Conservation (phyloP, 2,888 invertebrate species). For the Barypeithes pellucidus region DNA sequence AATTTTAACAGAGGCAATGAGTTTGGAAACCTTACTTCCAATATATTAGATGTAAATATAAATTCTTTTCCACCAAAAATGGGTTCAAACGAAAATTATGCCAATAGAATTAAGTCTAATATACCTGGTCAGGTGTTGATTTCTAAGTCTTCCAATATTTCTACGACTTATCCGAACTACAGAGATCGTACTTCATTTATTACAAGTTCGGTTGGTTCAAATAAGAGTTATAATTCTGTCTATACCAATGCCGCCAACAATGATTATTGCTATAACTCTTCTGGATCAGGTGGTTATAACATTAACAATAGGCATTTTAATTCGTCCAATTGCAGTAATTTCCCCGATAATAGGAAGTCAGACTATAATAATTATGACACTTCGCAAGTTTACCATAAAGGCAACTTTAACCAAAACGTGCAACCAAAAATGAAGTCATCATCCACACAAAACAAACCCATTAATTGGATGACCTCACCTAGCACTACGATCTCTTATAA, state of each 20-base stretch:
- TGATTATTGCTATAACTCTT: constrained; percentile 62
- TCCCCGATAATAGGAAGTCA: constrained; percentile 58
- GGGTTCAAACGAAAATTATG: constrained; percentile 24
- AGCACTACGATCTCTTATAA: constrained; percentile 67
- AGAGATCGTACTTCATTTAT: constrained; percentile 27
- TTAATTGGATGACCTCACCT: constrained; percentile 78
- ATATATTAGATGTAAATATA: constrained; percentile 26
- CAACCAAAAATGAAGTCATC: constrained; percentile 23
- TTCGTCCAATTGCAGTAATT: constrained; percentile 64
- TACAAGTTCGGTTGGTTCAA: constrained; percentile 54
- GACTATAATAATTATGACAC: constrained; percentile 55
- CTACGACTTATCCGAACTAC: constrained; percentile 32
- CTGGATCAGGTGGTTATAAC: constrained; percentile 53
- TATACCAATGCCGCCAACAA: constrained; percentile 65
- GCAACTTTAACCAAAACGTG: constrained; percentile 34
- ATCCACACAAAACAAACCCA: constrained; percentile 69
- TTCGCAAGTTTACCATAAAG: constrained; percentile 46
- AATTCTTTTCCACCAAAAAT: constrained; percentile 28
- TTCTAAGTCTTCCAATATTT: constrained; percentile 26
- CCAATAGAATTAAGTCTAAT: constrained; percentile 27
- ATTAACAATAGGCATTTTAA: constrained; percentile 21
- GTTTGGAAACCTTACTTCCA: constrained; percentile 6
- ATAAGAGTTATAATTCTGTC: constrained; percentile 63
- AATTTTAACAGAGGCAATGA: constrained; percentile 3
- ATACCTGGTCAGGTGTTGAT: constrained; percentile 1